Base-by-base conservation (phyloP, 2,888 invertebrate genomes). In the Nycteola revayana region DNA sequence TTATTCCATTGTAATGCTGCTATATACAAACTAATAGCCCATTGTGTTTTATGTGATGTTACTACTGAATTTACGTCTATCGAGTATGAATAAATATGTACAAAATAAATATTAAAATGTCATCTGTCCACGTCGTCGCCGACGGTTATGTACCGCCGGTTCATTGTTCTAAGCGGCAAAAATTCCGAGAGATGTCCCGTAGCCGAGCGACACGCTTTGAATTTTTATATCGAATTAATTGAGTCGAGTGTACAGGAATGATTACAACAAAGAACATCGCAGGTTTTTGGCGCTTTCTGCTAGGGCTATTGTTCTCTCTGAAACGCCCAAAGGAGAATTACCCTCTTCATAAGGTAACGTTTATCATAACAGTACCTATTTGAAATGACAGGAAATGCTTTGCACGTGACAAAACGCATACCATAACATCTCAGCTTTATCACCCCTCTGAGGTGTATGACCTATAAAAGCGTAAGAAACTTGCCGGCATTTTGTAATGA, bases 201-300 rank as follows among this genome's bases (percentile, higher is more conserved):
- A 65, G 49, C 45, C 49, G 50, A 25, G 58, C 54, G 52, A 77
- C 86, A 76, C 60, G 84, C 36, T 37, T 63, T 67, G 88, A 86
- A 88, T 88, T 82, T 86, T 83, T 79, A 88, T 83, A 67, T 55
- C 67, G 51, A 66, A 78, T 84, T 85, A 75, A 75, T 75, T 69
- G 69, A 66, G 45, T 49, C 60, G 60, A 52, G 60, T 58, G n/a
- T n/a, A n/a, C n/a, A 55, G 53, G 52, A 70, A 54, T 63, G 55
- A 70, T 66, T 53, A 70, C 77, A 76, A 85, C 82, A 86, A 87
- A 86, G 79, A 75, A 65, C 61, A 58, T 51, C 52, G 50, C 54
- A 44, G 66, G 67, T 74, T 77, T 76, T 67, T 70, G 68, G 66
- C 77, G 70, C 72, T 77, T 74, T 81, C 78, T 72, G 75, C 48